These are phyloP conservation scores for Scrobipalpa costella DNA, from an alignment of 2,888 invertebrate species.

Conservation along the genomic window DNA sequence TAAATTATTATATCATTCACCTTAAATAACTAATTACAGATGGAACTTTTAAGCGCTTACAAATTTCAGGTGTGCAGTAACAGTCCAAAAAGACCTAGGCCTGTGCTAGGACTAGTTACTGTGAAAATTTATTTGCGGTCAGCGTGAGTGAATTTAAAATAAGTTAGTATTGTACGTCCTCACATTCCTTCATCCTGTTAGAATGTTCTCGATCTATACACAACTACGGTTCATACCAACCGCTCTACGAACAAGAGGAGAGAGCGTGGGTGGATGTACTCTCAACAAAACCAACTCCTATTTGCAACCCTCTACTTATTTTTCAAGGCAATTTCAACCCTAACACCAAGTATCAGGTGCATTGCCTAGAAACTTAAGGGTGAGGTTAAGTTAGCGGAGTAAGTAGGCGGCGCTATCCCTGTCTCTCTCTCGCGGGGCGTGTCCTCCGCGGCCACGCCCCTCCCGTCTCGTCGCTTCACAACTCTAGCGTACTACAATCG, in stretches of 20 bases:
- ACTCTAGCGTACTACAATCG: constrained; percentile 16
- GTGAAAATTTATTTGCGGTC: too few relatives aligned
- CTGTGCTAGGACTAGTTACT: too few relatives aligned
- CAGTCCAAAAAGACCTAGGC: too few relatives aligned
- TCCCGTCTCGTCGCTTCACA: constrained; percentile 19
- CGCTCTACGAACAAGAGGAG: constrained; percentile 51
- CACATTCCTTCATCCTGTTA: neutral
- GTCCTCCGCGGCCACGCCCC: constrained; percentile 63
- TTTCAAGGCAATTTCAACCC: constrained; percentile 44
- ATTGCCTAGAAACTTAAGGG: constrained; percentile 35
- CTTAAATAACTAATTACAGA: too few relatives aligned
- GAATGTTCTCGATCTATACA: constrained; percentile 46
- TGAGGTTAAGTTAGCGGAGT: constrained; percentile 46
- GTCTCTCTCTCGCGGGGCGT: constrained; percentile 72
- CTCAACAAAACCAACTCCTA: constrained; percentile 32
- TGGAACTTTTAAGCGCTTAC: too few relatives aligned
- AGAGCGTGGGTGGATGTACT: constrained; percentile 56
- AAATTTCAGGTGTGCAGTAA: too few relatives aligned
- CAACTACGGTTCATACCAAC: constrained; percentile 65
- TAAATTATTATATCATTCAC: too few relatives aligned
- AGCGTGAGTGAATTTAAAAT: too few relatives aligned
- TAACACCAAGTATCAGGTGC: constrained; percentile 39
- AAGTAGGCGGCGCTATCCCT: constrained; percentile 66
- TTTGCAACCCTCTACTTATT: constrained; percentile 14
- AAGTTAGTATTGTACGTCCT: neutral